Conservation (phyloP, 1,140 invertebrate genomes). For the Ceratina calcarata region DNA sequence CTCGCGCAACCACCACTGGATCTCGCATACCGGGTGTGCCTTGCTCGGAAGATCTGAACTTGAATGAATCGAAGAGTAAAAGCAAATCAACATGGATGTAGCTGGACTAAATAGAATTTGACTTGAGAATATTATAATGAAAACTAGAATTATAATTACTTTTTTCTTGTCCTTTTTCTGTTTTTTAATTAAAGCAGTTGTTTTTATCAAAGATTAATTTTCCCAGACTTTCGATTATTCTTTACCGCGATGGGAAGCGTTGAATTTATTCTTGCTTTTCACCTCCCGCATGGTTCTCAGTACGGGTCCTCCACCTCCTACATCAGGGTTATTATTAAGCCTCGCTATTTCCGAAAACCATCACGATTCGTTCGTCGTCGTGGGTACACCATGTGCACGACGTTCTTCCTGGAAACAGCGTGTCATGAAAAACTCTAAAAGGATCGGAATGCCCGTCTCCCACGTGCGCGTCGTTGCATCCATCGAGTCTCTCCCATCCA, state of each 20-base stretch:
- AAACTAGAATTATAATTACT: no score
- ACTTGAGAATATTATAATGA: no score
- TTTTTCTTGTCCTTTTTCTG: no score
- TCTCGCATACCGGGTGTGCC: conserved; percentile 46
- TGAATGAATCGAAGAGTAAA: no score
- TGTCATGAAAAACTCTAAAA: conserved; percentile 42
- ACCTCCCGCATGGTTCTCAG: conserved; percentile 18
- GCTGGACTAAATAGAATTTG: no score
- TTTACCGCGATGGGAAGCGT: conserved; percentile 10
- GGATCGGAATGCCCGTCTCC: conserved; percentile 23
- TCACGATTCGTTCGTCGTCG: conserved; percentile 18
- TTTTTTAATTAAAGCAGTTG: no score
- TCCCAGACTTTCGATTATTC: no score
- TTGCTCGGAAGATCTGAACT: neutral
- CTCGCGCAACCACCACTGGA: conserved; percentile 55
- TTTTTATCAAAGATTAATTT: no score
- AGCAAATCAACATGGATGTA: no score
- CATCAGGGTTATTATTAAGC: conserved; percentile 48
- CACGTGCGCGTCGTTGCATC: neutral
- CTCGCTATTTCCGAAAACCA: conserved; percentile 49
- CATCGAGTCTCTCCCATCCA: neutral
- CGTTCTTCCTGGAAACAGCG: conserved; percentile 37
- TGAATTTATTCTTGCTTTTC: conserved; percentile 29
- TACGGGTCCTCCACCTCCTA: conserved; percentile 38
- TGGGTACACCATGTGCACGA: neutral